Evolutionary conservation across 2,888 invertebrate genomes (phyloP).

Genomic region (Amphipoea oculea): DNA sequence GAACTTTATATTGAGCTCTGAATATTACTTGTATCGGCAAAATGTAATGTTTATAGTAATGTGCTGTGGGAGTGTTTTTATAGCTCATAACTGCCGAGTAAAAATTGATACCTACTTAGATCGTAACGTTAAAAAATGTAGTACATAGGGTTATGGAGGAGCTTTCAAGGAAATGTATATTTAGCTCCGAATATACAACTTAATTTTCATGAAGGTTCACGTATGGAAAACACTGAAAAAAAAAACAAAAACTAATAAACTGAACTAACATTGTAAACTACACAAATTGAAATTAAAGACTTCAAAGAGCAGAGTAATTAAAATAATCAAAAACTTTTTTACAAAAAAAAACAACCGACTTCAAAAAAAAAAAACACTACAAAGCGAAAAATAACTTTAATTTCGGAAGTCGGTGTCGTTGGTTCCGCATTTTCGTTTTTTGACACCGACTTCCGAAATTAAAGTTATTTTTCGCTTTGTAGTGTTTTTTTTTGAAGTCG

Average conservation of each 20-base stretch:
- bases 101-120: constrained; percentile 67
- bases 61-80: constrained; percentile 74
- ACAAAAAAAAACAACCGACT: no score
- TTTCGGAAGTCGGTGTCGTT: no score
- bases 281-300: background rate
- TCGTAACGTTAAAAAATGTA: constrained; percentile 63
- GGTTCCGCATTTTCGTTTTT: no score
- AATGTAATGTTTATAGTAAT: constrained; percentile 78
- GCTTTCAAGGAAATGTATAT: constrained; percentile 30
- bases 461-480: no score
- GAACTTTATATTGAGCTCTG: constrained; percentile 79
- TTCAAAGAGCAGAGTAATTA: background rate
- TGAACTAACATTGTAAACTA: background rate
- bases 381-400: no score
- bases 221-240: background rate
- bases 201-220: background rate
- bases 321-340: background rate
- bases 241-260: background rate
- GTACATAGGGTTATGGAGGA: constrained; percentile 39
- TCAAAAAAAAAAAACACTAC: no score
- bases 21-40: constrained; percentile 77
- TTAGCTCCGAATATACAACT: constrained; percentile 20
- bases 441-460: no score
- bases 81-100: constrained; percentile 69
- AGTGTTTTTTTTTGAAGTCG: no score